Evolutionary conservation across 2,797 vertebrate genomes (phyloP).

Genomic region (Myotis daubentonii): DNA sequence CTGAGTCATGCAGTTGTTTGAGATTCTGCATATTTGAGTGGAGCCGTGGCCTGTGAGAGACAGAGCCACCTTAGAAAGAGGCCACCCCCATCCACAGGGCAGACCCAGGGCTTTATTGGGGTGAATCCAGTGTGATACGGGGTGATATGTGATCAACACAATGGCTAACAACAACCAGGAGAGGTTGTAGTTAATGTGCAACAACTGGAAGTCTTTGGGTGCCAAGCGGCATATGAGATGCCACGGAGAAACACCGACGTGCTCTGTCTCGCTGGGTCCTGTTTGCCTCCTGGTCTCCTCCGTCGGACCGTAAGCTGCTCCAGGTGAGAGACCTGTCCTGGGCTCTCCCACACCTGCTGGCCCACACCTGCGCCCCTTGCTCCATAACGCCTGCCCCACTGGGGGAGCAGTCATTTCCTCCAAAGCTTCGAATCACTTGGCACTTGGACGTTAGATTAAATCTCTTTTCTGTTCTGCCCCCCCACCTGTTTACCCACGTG

Average conservation of each 20-base stretch:
- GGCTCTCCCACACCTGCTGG: neutral
- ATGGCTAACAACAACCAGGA: neutral
- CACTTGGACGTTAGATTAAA: neutral
- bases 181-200: neutral
- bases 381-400: rapidly evolving
- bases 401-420: neutral
- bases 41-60: neutral
- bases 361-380: too few relatives aligned
- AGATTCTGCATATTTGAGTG: neutral
- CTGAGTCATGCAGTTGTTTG: neutral
- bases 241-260: neutral
- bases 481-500: neutral
- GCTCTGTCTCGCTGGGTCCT: too few relatives aligned
- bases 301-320: neutral
- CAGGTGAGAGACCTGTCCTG: neutral
- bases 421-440: too few relatives aligned
- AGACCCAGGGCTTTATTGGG: neutral
- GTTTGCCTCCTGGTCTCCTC: neutral
- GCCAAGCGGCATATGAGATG: rapidly evolving
- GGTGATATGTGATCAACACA: neutral
- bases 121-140: neutral
- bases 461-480: neutral
- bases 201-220: neutral
- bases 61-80: neutral
- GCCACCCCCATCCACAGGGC: neutral